A percentile compares a stretch with the other conserved stretches of the same genome.
phyloP scores from a whole-genome alignment of 1,140 invertebrate species.

The Drosophila kohkoa region DNA sequence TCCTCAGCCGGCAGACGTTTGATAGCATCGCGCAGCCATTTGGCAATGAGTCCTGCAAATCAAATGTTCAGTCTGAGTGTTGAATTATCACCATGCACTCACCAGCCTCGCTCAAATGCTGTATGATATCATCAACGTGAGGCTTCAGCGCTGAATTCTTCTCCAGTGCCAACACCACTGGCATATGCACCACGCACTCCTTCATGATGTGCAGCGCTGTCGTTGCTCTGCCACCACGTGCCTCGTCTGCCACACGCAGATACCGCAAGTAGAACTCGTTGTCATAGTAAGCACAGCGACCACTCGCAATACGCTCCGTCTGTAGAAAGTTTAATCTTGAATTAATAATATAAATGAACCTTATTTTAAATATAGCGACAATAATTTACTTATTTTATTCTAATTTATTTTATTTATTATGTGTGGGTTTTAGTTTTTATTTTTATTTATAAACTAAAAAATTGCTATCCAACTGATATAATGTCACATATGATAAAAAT shows the following conservation, averaged over 20 bases:
- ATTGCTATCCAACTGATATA: too few relatives aligned
- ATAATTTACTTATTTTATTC: too few relatives aligned
- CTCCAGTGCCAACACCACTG: slow-evolving; percentile 91
- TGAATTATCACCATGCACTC: not conserved
- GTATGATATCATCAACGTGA: slow-evolving; percentile 88
- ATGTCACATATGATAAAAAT: too few relatives aligned
- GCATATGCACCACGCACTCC: slow-evolving; percentile 92
- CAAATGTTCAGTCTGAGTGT: too few relatives aligned
- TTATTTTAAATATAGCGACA: too few relatives aligned
- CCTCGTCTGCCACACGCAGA: slow-evolving; percentile 87
- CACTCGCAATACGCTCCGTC: slow-evolving; percentile 87
- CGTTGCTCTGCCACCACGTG: slow-evolving; percentile 85
- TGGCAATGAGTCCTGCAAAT: slow-evolving; percentile 87
- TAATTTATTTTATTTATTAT: too few relatives aligned
- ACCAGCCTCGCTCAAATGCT: slow-evolving; percentile 90
- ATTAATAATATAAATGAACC: too few relatives aligned
- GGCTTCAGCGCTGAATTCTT: slow-evolving; percentile 92
- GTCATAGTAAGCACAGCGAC: slow-evolving; percentile 92
- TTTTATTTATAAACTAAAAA: too few relatives aligned
- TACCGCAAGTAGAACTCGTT: slow-evolving; percentile 90
- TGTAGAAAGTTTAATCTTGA: slow-evolving; percentile 35
- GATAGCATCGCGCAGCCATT: slow-evolving; percentile 92
- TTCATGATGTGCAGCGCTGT: slow-evolving; percentile 91
- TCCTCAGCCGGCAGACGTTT: slow-evolving; percentile 85
- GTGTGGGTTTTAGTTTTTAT: too few relatives aligned